Evolutionary conservation across 2,888 invertebrate genomes (phyloP).

Genomic region (Chrysopilus asiliformis): DNA sequence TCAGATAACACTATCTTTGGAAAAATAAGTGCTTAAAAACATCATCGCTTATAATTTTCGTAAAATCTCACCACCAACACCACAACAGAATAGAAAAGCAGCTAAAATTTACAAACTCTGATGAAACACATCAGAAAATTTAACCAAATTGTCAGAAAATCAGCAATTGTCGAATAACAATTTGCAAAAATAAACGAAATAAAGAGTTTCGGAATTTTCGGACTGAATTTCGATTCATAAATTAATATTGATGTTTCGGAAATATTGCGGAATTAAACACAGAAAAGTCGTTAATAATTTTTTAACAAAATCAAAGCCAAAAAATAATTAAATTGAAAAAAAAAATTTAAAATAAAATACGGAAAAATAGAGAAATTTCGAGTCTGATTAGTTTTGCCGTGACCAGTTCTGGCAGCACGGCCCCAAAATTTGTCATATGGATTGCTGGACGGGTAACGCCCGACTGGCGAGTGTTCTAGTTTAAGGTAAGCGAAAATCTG

Average conservation of each 20-base stretch:
- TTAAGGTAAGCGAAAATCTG: slow-evolving; percentile 34
- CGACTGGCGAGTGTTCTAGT: slow-evolving; percentile 39
- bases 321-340: slow-evolving; percentile 1
- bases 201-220: neutral
- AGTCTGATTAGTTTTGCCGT: slow-evolving; percentile 7
- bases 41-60: too few relatives aligned
- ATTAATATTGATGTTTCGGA: neutral
- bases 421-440: slow-evolving; percentile 36
- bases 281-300: slow-evolving; percentile 1
- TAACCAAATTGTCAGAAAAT: neutral
- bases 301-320: too few relatives aligned
- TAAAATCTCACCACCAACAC: too few relatives aligned
- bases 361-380: slow-evolving; percentile 2
- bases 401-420: slow-evolving; percentile 24
- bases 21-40: too few relatives aligned
- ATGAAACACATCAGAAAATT: too few relatives aligned
- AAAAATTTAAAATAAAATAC: neutral
- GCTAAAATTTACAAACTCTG: too few relatives aligned
- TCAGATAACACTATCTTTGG: too few relatives aligned
- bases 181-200: neutral
- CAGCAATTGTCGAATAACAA: neutral
- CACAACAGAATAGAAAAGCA: too few relatives aligned
- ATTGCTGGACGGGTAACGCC: slow-evolving; percentile 40
- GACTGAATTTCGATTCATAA: neutral
- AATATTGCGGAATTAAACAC: neutral